Evolutionary conservation across 1,140 invertebrate species (phyloP), one percentile per base, ranked within the genome.

Genomic region (Dendrolimus punctatus): DNA sequence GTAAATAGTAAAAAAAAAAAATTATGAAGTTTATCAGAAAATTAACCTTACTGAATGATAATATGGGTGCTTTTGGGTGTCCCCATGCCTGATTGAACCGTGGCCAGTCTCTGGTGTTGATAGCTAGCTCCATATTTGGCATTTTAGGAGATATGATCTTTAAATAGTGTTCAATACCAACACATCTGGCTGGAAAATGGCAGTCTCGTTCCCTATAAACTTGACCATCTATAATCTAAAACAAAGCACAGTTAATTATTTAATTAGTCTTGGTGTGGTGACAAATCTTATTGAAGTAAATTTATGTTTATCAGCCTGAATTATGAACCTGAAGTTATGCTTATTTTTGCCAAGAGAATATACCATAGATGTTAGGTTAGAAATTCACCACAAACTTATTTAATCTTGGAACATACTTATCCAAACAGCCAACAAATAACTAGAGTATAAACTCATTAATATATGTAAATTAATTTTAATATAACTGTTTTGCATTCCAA

Each of bases 51-150:
- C 97, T 99, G 72, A 99, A 99, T 6, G 97, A 99, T 78, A 99
- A 95, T 37, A 99, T 89, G 23, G 97, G 97, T 41, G 59, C 71
- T 62, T 78, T 71, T 37, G 90, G 88, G 60, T 89, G 81, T 2
- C 90, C 88, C 85, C 90, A 92, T 54, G 89, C 79, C 63, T 87
- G 89, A 57, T 90, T 90, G 5, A 95, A 89, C 88, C 98, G 96
- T 8, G 98, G 97, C 92, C 95, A 98, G 81, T 99, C 97, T 57
- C 95, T 89, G 0, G 93, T 94, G 77, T 99, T 99, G 2, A 99
- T 85, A 40, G 97, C 88, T 48, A 99, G 85, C 77, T 99, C 97
- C 88, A 95, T 92, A 76, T 99, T 91, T 4, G 94, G 91, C 48
- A 98, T 72, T 55, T 92, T 90, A 8, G 80, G 62, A 49, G 90